These are phyloP conservation scores for Heliconius nattereri DNA, from an alignment of 1,140 invertebrate species.

Conservation along the genomic window DNA sequence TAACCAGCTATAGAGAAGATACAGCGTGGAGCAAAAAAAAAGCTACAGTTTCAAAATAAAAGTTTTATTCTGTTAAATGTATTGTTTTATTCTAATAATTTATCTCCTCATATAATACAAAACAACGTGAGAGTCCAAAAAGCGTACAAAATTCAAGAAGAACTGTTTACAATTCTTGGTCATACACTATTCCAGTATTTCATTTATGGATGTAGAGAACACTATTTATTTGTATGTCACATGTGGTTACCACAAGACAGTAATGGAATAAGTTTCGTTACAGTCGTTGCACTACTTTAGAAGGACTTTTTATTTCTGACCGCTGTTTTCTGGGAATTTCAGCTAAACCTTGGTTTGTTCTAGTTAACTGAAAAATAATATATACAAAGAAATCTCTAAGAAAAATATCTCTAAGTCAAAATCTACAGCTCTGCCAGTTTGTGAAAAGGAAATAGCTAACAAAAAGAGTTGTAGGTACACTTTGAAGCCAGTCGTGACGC, in stretches of 20 bases:
- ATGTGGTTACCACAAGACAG: neutral
- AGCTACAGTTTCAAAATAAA: too few species aligned
- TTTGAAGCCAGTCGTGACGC: too few species aligned
- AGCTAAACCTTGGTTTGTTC: neutral
- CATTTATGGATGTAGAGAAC: neutral
- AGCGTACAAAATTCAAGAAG: neutral
- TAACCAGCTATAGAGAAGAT: neutral
- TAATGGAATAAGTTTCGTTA: conserved; percentile 5
- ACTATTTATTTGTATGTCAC: neutral
- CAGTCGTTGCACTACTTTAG: neutral
- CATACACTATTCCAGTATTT: neutral
- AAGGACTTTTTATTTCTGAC: neutral
- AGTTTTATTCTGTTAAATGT: too few species aligned
- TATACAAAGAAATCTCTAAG: too few species aligned
- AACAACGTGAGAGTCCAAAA: neutral
- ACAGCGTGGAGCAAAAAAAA: neutral
- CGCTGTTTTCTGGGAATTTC: neutral
- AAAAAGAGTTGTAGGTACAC: too few species aligned
- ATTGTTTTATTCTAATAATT: too few species aligned
- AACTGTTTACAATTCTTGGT: neutral
- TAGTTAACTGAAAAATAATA: too few species aligned
- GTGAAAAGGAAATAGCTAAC: too few species aligned
- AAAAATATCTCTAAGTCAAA: too few species aligned
- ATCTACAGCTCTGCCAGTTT: too few species aligned
- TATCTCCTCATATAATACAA: too few species aligned